Base-by-base conservation (phyloP, 1,140 invertebrate genomes). In the Cydia strobilella region DNA sequence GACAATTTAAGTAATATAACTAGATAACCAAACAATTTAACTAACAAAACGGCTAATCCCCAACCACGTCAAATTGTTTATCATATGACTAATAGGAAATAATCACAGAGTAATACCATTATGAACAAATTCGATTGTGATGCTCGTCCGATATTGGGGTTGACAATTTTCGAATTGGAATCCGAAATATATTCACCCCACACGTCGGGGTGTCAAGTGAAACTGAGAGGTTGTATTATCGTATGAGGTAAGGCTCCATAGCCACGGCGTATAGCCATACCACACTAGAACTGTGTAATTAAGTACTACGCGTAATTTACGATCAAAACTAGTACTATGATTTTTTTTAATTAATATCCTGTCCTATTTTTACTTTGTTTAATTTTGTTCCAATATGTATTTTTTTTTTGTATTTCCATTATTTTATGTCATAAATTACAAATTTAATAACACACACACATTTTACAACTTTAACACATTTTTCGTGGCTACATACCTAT, bases 101-200 rank as follows among this genome's bases (percentile, higher is more conserved):
- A 89, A 90, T 91, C 84, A 84, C 82, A 77, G 51, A 72, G 78
- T 83, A 86, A 89, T 86, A 79, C 78, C 84, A 86, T 86, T 88
- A 82, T 79, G 75, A 73, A 74, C 77, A 76, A 83, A 85, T 88
- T 86, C 85, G 84, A 86, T 86, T 87, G 85, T 87, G 79, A 74
- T 76, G 80, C 85, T 80, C 77, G 79, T 69, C 35, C 77, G 80
- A 82, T 90, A 91, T 91, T 91, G 84, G 88, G 81, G 75, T 77
- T 90, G 90, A 91, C 90, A 92, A 90, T 91, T 90, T 91, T 91
- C 85, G 83, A 90, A 92, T 90, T 91, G 88, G 85, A 87, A 85
- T 83, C 84, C 76, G 77, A 91, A 92, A 92, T 91, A 73, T 91
- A 92, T 92, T 86, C 90, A 92, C 90, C 90, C 89, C 75, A 76